Conservation (phyloP, 1,140 invertebrate genomes). For the Lordiphosa mommai region DNA sequence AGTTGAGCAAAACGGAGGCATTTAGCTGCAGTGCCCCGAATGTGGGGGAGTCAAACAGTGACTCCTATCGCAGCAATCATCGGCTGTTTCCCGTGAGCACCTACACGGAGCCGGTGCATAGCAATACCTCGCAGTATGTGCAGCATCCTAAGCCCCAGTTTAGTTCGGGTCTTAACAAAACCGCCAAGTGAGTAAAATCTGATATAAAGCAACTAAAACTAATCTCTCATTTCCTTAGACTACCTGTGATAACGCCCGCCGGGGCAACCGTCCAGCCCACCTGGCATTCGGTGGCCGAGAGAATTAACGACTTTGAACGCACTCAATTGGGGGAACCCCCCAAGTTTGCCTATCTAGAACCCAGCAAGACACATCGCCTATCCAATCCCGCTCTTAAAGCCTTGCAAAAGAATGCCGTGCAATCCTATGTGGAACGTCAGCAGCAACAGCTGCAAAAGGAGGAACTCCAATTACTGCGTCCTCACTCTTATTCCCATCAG, state of each 20-base stretch:
- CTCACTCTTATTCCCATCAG: constrained; percentile 51
- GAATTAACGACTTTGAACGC: constrained; percentile 87
- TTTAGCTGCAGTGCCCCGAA: constrained; percentile 61
- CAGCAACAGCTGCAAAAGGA: constrained; percentile 79
- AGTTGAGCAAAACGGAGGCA: constrained; percentile 41
- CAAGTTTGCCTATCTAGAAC: constrained; percentile 87
- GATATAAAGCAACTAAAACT: background rate
- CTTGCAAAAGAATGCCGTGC: constrained; percentile 91
- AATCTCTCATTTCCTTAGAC: constrained; percentile 12
- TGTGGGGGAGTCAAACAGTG: constrained; percentile 39
- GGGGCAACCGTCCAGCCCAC: constrained; percentile 68
- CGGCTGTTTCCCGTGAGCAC: constrained; percentile 83
- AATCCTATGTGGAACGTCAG: constrained; percentile 92
- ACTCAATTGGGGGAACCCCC: constrained; percentile 60
- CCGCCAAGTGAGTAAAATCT: constrained; percentile 49
- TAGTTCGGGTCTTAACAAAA: constrained; percentile 65
- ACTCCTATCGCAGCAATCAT: constrained; percentile 76
- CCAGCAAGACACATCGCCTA: constrained; percentile 87
- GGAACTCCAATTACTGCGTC: constrained; percentile 59
- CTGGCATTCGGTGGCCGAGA: constrained; percentile 85
- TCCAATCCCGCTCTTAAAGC: constrained; percentile 90
- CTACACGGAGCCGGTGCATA: constrained; percentile 81
- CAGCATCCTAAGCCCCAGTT: constrained; percentile 75
- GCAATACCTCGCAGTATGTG: constrained; percentile 77
- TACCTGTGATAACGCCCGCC: constrained; percentile 71